phyloP scores from a whole-genome alignment of 2,888 invertebrate species.

The Aphodius granarius region DNA sequence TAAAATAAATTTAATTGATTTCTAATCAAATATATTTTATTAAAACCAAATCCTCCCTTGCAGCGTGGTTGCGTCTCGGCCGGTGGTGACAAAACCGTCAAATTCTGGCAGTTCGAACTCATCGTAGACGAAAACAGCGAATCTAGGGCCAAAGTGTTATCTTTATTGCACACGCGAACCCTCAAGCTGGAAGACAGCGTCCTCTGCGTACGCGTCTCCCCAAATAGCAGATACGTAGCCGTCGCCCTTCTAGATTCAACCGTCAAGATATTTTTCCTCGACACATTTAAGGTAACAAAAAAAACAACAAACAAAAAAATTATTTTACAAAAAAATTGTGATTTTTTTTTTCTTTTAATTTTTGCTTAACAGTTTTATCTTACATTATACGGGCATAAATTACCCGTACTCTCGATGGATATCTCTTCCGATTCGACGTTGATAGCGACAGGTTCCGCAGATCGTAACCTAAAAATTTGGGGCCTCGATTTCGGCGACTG shows the following conservation, averaged over 20 bases:
- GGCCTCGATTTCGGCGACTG: slow-evolving; percentile 99
- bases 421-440: slow-evolving; percentile 86
- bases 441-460: slow-evolving; percentile 93
- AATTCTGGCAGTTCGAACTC: slow-evolving; percentile 93
- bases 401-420: slow-evolving; percentile 92
- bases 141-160: slow-evolving; percentile 70
- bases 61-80: slow-evolving; percentile 82
- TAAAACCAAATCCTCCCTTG: slow-evolving; percentile 34
- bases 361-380: slow-evolving; percentile 74
- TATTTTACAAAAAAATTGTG: slow-evolving; percentile 15
- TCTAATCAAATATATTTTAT: not conserved
- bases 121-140: slow-evolving; percentile 67
- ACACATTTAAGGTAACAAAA: slow-evolving; percentile 81
- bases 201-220: slow-evolving; percentile 78
- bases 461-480: slow-evolving; percentile 97
- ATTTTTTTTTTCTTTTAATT: slow-evolving; percentile 21
- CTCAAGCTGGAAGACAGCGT: slow-evolving; percentile 88
- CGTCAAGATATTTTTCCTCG: slow-evolving; percentile 92
- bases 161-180: slow-evolving; percentile 77
- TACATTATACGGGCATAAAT: slow-evolving; percentile 93
- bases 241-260: slow-evolving; percentile 91
- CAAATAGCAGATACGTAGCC: slow-evolving; percentile 85
- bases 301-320: slow-evolving; percentile 6
- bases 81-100: slow-evolving; percentile 86
- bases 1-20: too few relatives aligned